phyloP scores from a whole-genome alignment of 2,113 vertebrate species.

The Oryzias woworae region DNA sequence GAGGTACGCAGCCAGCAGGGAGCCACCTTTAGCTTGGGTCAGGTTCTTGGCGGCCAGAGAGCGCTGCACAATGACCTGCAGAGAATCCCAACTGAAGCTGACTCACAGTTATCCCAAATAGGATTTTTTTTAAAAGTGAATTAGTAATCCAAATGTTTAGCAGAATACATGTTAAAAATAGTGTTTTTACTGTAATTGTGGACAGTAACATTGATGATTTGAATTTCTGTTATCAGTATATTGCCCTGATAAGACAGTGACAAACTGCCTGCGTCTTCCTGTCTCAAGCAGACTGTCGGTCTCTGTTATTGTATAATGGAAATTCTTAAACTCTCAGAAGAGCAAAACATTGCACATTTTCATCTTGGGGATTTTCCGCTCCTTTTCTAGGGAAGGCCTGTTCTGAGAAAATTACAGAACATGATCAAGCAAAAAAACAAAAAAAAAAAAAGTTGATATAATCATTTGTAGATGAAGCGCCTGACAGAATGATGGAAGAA shows the following conservation, averaged over 20 bases:
- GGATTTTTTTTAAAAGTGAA: not conserved
- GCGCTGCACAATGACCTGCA: constrained; percentile 95
- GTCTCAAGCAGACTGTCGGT: not conserved
- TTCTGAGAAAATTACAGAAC: not conserved
- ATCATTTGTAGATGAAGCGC: too few species aligned
- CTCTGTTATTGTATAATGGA: not conserved
- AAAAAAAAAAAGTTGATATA: not conserved
- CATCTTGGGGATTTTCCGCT: not conserved
- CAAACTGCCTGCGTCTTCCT: not conserved
- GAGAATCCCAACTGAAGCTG: constrained; percentile 11
- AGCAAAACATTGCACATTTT: constrained; percentile 21
- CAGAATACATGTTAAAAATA: not conserved
- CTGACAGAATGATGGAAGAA: too few species aligned
- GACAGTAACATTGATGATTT: not conserved
- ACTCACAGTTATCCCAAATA: not conserved
- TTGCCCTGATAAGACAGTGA: not conserved
- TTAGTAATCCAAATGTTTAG: constrained; percentile 3
- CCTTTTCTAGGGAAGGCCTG: too few species aligned
- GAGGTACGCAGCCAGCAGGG: constrained; percentile 89
- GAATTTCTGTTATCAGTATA: not conserved
- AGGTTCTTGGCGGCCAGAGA: constrained; percentile 90
- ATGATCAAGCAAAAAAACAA: not conserved
- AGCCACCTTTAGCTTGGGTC: constrained; percentile 93
- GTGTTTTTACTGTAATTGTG: not conserved
- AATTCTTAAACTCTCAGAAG: not conserved